Evolutionary conservation across 2,797 vertebrate genomes (phyloP).

Genomic region (Lateolabrax maculatus): DNA sequence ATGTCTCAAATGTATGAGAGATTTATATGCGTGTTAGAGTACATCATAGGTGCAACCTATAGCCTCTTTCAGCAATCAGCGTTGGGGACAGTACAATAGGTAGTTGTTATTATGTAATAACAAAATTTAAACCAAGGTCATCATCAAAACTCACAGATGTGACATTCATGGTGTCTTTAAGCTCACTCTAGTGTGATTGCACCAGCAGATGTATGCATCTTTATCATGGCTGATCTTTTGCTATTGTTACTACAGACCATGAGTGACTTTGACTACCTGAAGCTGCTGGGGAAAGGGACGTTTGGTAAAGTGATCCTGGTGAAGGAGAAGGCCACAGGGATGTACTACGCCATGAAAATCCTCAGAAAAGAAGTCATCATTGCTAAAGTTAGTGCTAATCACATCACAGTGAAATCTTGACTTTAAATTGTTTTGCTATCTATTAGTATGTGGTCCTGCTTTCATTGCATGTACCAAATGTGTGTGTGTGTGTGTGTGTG

Average conservation of each 20-base stretch:
- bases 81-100: background rate
- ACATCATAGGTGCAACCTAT: background rate
- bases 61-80: too few species aligned
- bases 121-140: too few species aligned
- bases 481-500: conserved; percentile 38
- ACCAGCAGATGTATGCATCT: background rate
- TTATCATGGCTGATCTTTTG: conserved; percentile 10
- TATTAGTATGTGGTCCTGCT: background rate
- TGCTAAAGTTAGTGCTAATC: conserved; percentile 87
- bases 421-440: background rate
- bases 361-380: conserved; percentile 97
- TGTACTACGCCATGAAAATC: conserved; percentile 98
- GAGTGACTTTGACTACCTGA: conserved; percentile 98
- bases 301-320: conserved; percentile 98
- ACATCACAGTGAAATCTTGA: background rate
- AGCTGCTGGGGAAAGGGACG: conserved; percentile 95
- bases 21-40: background rate
- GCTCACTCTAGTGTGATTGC: background rate
- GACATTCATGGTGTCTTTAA: conserved; percentile 6
- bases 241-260: conserved; percentile 87
- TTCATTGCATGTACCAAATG: background rate
- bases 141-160: background rate
- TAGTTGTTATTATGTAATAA: too few species aligned
- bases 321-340: conserved; percentile 93
- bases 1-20: background rate